These are phyloP conservation scores for Epicampocera succincta DNA, from an alignment of 2,888 invertebrate species.

Conservation along the genomic window DNA sequence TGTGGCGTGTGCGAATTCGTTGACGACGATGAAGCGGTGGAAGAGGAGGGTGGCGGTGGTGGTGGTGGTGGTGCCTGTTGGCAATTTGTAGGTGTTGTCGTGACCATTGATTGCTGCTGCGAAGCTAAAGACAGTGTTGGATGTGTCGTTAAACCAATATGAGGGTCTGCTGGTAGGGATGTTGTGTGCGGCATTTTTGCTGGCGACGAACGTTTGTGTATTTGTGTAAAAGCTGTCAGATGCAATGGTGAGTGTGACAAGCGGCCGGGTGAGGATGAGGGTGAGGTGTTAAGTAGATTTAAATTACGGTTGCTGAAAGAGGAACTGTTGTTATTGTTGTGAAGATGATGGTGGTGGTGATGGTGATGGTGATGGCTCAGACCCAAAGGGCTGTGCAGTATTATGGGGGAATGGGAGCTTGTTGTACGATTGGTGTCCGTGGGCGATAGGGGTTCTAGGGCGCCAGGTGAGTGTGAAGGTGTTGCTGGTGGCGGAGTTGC, in stretches of 20 bases:
- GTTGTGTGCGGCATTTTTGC: slow-evolving; percentile 31
- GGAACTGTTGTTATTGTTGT: slow-evolving; percentile 63
- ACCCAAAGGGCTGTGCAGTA: slow-evolving; percentile 57
- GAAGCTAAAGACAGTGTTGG: neutral
- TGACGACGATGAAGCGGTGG: slow-evolving; percentile 41
- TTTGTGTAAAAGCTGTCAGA: slow-evolving; percentile 62
- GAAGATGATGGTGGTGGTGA: slow-evolving; percentile 13
- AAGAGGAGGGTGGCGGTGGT: slow-evolving; percentile 44
- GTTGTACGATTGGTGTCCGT: slow-evolving; percentile 72
- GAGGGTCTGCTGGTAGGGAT: slow-evolving; percentile 47
- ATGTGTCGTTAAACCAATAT: slow-evolving; percentile 43
- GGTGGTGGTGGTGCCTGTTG: slow-evolving; percentile 26
- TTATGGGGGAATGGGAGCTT: slow-evolving; percentile 60
- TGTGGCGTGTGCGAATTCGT: slow-evolving; percentile 44
- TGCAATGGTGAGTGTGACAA: slow-evolving; percentile 54
- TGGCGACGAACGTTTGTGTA: slow-evolving; percentile 60
- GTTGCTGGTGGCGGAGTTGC: slow-evolving; percentile 78
- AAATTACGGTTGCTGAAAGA: slow-evolving; percentile 67
- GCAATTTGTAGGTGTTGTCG: slow-evolving; percentile 29
- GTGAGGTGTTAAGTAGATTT: slow-evolving; percentile 50
- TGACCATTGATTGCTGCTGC: slow-evolving; percentile 15
- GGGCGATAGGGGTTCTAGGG: slow-evolving; percentile 76
- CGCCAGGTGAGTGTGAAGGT: slow-evolving; percentile 74
- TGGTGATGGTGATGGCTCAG: slow-evolving; percentile 41
- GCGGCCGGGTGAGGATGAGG: slow-evolving; percentile 60